A percentile compares a stretch with the other conserved stretches of the same genome.
phyloP scores from a whole-genome alignment of 2,113 vertebrate species.

The Paracanthobrama guichenoti region DNA sequence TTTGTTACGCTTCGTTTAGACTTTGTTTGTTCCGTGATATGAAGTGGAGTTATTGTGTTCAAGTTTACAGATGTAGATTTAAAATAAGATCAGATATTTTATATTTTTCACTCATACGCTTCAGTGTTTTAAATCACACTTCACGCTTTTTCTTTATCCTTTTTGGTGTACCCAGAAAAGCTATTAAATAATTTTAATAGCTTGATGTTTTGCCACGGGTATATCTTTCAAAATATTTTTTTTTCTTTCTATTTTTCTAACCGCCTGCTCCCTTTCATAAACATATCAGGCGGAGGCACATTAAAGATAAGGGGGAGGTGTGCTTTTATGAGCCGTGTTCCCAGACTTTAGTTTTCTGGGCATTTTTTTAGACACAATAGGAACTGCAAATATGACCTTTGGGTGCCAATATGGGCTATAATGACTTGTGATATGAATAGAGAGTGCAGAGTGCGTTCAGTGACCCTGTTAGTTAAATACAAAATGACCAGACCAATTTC shows the following conservation, averaged over 20 bases:
- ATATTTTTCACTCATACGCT: background rate
- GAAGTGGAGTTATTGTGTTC: background rate
- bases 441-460: background rate
- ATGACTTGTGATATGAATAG: constrained; percentile 26
- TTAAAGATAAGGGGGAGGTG: constrained; percentile 40
- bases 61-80: background rate
- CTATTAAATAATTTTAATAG: constrained; percentile 40
- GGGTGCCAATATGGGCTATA: constrained; percentile 25
- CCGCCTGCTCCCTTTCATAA: constrained; percentile 4
- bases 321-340: background rate
- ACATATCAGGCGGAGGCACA: constrained; percentile 7
- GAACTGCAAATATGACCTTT: constrained; percentile 49
- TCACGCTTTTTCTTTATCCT: background rate
- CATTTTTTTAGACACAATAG: constrained; percentile 49
- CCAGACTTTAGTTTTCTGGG: constrained; percentile 20
- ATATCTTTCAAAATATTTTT: constrained; percentile 27
- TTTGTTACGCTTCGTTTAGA: background rate
- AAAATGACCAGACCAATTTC: background rate
- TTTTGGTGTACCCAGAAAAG: constrained; percentile 17
- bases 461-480: constrained; percentile 23
- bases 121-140: background rate
- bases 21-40: background rate
- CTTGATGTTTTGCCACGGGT: constrained; percentile 17
- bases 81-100: background rate
- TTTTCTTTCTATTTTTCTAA: too few species aligned